These are phyloP conservation scores for Drosophila ficusphila DNA, from an alignment of 1,140 invertebrate species.

Conservation along the genomic window DNA sequence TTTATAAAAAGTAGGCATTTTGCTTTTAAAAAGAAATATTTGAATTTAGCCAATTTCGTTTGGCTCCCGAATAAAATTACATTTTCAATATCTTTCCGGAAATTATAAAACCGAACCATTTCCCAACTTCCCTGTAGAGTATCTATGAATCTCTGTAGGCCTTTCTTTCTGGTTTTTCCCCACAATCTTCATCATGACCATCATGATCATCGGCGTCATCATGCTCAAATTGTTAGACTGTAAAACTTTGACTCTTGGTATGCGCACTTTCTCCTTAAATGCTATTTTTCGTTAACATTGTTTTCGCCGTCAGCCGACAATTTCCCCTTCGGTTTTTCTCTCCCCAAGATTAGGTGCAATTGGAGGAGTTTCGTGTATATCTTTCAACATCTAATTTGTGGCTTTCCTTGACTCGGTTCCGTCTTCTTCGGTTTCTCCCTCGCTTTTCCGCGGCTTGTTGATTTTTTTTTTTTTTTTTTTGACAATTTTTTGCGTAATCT, in stretches of 20 bases:
- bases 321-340: slow-evolving; percentile 6
- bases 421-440: slow-evolving; percentile 29
- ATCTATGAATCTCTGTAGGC: slow-evolving; percentile 18
- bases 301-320: slow-evolving; percentile 59
- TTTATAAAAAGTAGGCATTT: no score
- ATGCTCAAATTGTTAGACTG: slow-evolving; percentile 74
- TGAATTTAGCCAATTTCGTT: no score
- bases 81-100: no score
- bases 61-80: no score
- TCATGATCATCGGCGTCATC: slow-evolving; percentile 40
- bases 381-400: slow-evolving; percentile 71
- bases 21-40: no score
- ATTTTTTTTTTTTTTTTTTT: slow-evolving; percentile 25
- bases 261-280: slow-evolving; percentile 80
- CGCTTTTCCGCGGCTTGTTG: slow-evolving; percentile 27
- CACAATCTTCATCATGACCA: slow-evolving; percentile 46
- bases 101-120: no score
- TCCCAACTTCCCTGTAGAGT: slow-evolving; percentile 24
- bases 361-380: slow-evolving; percentile 39
- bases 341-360: slow-evolving; percentile 28
- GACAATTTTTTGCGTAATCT: slow-evolving; percentile 41
- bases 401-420: slow-evolving; percentile 60
- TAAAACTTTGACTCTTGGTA: slow-evolving; percentile 71
- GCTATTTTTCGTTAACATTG: slow-evolving; percentile 76
- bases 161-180: slow-evolving; percentile 44